Evolutionary conservation across 2,797 vertebrate species (phyloP).

Genomic region (Lateolabrax maculatus): DNA sequence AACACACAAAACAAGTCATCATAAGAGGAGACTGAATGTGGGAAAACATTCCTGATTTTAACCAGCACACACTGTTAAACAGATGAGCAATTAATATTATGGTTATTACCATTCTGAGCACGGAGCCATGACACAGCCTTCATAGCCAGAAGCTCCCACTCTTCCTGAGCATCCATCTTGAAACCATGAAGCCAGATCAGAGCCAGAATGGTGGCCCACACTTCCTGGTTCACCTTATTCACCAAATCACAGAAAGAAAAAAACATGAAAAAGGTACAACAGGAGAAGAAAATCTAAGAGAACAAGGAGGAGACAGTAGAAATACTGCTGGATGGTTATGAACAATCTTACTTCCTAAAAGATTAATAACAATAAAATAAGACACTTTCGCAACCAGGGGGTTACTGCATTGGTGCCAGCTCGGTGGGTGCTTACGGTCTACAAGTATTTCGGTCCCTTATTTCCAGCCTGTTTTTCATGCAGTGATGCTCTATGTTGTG

Average conservation of each 20-base stretch:
- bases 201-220: slow-evolving; percentile 88
- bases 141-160: slow-evolving; percentile 87
- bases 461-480: too few relatives aligned
- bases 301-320: too few relatives aligned
- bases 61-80: not conserved
- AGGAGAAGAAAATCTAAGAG: too few relatives aligned
- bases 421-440: too few relatives aligned
- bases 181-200: slow-evolving; percentile 86
- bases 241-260: slow-evolving; percentile 28
- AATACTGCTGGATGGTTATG: too few relatives aligned
- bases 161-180: slow-evolving; percentile 71
- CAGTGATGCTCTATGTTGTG: too few relatives aligned
- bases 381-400: too few relatives aligned
- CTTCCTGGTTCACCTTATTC: slow-evolving; percentile 63
- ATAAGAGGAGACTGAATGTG: not conserved
- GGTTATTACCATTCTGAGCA: slow-evolving; percentile 76
- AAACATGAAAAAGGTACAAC: too few relatives aligned
- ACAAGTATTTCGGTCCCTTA: too few relatives aligned
- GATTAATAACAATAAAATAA: too few relatives aligned
- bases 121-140: slow-evolving; percentile 86
- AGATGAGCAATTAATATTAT: not conserved
- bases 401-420: too few relatives aligned
- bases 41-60: not conserved
- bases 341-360: too few relatives aligned
- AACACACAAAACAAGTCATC: not conserved